Conservation (phyloP, 2,797 vertebrate species). For the Spatula versicolor region DNA sequence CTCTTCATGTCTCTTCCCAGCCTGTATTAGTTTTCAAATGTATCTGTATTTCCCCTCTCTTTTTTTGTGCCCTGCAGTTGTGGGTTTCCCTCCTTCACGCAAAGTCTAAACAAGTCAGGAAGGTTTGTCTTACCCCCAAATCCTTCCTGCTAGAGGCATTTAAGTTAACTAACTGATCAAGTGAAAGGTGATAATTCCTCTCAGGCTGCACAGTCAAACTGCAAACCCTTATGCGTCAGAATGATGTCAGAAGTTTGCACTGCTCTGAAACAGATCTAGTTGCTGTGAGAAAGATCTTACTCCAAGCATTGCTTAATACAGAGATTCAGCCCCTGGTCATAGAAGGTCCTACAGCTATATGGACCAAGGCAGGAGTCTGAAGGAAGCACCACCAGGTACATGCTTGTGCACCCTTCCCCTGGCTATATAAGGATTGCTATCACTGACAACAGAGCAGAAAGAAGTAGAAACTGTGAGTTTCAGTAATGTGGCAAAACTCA, state of each 20-base stretch:
- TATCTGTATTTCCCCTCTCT: neutral
- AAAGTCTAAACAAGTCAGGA: neutral
- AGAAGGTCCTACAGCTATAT: neutral
- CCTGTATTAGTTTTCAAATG: neutral
- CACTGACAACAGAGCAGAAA: neutral
- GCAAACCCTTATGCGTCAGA: neutral
- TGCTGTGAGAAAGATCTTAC: neutral
- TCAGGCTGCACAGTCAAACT: neutral
- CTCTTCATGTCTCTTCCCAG: neutral
- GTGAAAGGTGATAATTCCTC: neutral
- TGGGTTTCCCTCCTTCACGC: neutral
- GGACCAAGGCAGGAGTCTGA: neutral
- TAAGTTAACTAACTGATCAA: neutral
- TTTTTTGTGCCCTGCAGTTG: neutral
- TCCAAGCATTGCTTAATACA: neutral
- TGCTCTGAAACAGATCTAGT: neutral
- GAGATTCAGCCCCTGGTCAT: neutral
- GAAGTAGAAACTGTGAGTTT: neutral
- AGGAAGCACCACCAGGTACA: rapidly evolving
- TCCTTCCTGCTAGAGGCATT: neutral
- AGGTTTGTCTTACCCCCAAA: neutral
- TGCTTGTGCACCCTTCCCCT: too few species aligned
- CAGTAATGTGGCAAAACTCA: neutral
- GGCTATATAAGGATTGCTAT: neutral
- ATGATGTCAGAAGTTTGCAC: neutral